These are phyloP conservation scores for Stercorarius parasiticus DNA, from an alignment of 2,113 vertebrate genomes.

Conservation along the genomic window DNA sequence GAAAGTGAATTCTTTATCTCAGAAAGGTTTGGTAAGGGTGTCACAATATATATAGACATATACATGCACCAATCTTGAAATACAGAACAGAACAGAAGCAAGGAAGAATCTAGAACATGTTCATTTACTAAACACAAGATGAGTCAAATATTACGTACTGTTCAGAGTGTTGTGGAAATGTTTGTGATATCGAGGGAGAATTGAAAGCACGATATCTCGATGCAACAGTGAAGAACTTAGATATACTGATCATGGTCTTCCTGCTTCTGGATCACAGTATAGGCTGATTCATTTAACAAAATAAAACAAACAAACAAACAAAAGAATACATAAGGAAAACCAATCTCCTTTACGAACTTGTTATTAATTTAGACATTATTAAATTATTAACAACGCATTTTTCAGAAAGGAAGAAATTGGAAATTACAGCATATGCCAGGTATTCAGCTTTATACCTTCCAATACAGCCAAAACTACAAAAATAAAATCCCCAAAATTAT, in stretches of 20 bases:
- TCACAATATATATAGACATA: not conserved
- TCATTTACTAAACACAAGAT: not conserved
- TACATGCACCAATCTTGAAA: not conserved
- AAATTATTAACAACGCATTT: not conserved
- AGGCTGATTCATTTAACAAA: not conserved
- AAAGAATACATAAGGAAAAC: not conserved
- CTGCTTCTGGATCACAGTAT: not conserved
- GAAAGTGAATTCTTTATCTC: not conserved
- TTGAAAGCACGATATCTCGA: not conserved
- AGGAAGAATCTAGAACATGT: not conserved
- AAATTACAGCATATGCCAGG: not conserved
- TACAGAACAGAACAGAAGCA: not conserved
- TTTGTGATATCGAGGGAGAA: not conserved
- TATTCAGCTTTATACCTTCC: not conserved
- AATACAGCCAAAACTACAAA: not conserved
- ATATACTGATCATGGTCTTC: not conserved
- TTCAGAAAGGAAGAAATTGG: not conserved
- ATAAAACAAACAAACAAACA: too few species aligned
- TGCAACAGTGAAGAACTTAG: not conserved
- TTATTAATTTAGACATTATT: not conserved
- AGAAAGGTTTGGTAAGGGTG: not conserved
- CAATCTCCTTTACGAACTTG: fast-evolving
- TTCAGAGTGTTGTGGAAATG: not conserved
- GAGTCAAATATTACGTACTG: not conserved
- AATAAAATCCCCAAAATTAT: not conserved